Conservation (phyloP, 2,797 vertebrate genomes). For the Leptoclinus maculatus region DNA sequence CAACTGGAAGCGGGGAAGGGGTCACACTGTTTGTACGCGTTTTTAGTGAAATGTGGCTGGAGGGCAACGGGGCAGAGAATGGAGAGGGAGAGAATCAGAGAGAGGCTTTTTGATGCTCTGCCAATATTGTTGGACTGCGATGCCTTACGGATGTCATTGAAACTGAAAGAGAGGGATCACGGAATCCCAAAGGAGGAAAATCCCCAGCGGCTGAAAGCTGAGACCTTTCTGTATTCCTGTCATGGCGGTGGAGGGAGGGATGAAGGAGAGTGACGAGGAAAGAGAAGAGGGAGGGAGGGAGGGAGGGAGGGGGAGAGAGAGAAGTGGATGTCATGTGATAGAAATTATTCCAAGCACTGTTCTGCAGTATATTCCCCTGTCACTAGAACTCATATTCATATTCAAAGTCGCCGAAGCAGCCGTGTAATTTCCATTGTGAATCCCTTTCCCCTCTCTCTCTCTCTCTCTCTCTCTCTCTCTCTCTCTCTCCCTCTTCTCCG, state of each 20-base stretch:
- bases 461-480: too few species aligned
- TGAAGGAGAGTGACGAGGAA: slow-evolving; percentile 38
- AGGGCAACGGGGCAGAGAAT: slow-evolving; percentile 38
- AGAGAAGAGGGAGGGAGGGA: slow-evolving; percentile 16
- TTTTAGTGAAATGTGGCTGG: slow-evolving; percentile 4
- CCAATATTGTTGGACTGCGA: slow-evolving; percentile 64
- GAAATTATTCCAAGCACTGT: slow-evolving; percentile 49
- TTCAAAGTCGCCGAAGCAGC: slow-evolving; percentile 39
- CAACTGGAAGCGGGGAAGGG: not conserved
- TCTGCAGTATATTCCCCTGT: slow-evolving; percentile 40
- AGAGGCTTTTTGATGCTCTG: slow-evolving; percentile 57
- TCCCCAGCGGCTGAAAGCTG: slow-evolving; percentile 55
- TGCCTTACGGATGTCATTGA: slow-evolving; percentile 60
- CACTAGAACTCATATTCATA: slow-evolving; percentile 47
- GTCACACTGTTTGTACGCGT: not conserved
- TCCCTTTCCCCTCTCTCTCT: not conserved
- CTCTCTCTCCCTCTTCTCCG: not conserved
- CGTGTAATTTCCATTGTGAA: slow-evolving; percentile 39
- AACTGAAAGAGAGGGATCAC: slow-evolving; percentile 66
- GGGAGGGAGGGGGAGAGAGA: slow-evolving; percentile 29
- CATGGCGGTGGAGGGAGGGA: slow-evolving; percentile 27
- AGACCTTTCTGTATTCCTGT: slow-evolving; percentile 59
- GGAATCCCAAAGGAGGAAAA: slow-evolving; percentile 62
- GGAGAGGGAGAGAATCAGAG: slow-evolving; percentile 22
- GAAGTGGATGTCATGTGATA: slow-evolving; percentile 46